Conservation (phyloP, 2,888 invertebrate species). For the Metacarcinus magister region DNA sequence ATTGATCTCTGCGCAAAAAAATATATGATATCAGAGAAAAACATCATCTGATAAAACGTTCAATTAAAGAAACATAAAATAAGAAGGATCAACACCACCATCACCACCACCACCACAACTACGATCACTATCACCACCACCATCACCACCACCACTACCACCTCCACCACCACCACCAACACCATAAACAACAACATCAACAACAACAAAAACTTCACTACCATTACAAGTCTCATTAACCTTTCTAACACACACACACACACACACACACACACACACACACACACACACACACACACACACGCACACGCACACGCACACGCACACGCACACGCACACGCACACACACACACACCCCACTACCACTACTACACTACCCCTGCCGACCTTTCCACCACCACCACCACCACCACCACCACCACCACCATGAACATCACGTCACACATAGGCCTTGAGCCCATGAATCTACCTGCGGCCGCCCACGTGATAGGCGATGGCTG, state of each 20-base stretch:
- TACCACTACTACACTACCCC: background rate
- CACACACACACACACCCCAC: slow-evolving; percentile 19
- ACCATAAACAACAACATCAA: too few species aligned
- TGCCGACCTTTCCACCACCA: too few species aligned
- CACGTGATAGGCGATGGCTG: background rate
- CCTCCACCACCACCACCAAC: too few species aligned
- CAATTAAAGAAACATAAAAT: background rate
- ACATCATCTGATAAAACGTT: background rate
- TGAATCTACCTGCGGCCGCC: background rate
- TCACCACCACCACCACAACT: background rate
- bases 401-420: background rate
- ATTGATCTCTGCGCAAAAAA: background rate
- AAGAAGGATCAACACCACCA: background rate
- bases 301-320: background rate
- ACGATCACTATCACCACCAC: background rate
- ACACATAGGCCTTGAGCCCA: background rate
- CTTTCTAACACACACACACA: background rate
- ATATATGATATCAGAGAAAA: too few species aligned
- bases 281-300: slow-evolving; percentile 28
- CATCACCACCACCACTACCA: too few species aligned
- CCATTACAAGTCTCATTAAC: background rate
- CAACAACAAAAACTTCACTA: background rate
- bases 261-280: slow-evolving; percentile 51
- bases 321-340: slow-evolving; percentile 10
- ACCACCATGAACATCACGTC: background rate